A percentile compares a stretch with the other conserved stretches of the same genome.
Evolutionary conservation across 2,797 vertebrate genomes (phyloP).

Genomic region (Astyanax mexicanus): DNA sequence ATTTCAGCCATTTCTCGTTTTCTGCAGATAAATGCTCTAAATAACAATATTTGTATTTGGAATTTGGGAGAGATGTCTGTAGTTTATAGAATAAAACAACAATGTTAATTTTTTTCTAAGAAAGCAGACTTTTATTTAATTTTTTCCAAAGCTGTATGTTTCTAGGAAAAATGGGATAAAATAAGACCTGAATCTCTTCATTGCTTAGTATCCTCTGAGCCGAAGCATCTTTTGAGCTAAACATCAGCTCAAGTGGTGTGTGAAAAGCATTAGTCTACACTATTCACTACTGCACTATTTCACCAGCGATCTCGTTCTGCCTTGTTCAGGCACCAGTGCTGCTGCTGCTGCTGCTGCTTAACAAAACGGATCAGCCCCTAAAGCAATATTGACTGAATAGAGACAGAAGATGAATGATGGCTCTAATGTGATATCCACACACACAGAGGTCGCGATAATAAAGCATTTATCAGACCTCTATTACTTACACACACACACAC

Average conservation of each 20-base stretch:
- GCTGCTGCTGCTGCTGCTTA: slow-evolving; percentile 23
- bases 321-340: neutral
- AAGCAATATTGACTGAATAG: slow-evolving; percentile 59
- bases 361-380: slow-evolving; percentile 55
- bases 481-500: slow-evolving; percentile 41
- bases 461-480: slow-evolving; percentile 57
- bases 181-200: no score
- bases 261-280: neutral
- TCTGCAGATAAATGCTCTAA: no score
- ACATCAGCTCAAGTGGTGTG: neutral
- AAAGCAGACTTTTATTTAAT: no score
- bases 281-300: neutral
- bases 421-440: slow-evolving; percentile 50
- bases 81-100: no score
- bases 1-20: no score
- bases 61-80: no score
- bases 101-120: no score
- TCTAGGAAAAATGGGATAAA: no score
- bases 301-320: neutral
- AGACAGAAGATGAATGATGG: slow-evolving; percentile 57
- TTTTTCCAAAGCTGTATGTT: no score
- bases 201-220: no score
- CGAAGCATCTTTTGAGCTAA: neutral
- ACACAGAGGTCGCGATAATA: slow-evolving; percentile 58
- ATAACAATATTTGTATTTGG: no score